Percentiles rank a stretch among this genome's conserved stretches.
phyloP scores from a whole-genome alignment of 35 echinoderm and acorn worm genomes.

The Chiridota heheva region DNA sequence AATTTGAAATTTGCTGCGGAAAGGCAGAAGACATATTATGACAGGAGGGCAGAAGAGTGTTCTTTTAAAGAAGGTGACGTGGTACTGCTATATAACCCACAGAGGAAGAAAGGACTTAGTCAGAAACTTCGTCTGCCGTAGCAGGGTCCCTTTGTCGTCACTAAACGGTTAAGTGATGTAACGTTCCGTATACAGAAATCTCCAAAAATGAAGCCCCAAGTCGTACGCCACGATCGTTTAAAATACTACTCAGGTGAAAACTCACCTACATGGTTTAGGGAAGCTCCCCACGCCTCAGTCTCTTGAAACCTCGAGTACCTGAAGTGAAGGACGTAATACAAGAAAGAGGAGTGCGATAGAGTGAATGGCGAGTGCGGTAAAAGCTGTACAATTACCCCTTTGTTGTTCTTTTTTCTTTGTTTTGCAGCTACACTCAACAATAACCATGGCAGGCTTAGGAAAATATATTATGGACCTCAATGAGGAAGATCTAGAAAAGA shows the following conservation, averaged over 20 bases:
- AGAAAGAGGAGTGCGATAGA: too few species aligned
- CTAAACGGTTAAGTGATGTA: neutral
- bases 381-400: too few species aligned
- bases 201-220: neutral
- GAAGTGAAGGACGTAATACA: too few species aligned
- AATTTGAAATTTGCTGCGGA: neutral
- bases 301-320: too few species aligned
- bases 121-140: conserved; percentile 4
- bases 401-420: too few species aligned
- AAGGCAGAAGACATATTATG: conserved; percentile 24
- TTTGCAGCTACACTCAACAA: too few species aligned
- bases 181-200: neutral
- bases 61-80: conserved; percentile 1
- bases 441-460: too few species aligned
- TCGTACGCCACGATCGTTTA: conserved; percentile 6
- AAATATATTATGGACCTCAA: too few species aligned
- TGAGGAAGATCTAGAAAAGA: too few species aligned
- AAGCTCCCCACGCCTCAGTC: too few species aligned
- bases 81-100: conserved; percentile 45
- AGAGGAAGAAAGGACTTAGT: neutral
- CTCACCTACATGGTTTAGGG: too few species aligned
- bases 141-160: neutral
- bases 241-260: neutral
- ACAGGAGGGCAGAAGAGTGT: neutral
- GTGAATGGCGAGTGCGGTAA: too few species aligned